Evolutionary conservation across 92 coral and sea anemone genomes (phyloP).

Genomic region (Zoanthus solanderi): DNA sequence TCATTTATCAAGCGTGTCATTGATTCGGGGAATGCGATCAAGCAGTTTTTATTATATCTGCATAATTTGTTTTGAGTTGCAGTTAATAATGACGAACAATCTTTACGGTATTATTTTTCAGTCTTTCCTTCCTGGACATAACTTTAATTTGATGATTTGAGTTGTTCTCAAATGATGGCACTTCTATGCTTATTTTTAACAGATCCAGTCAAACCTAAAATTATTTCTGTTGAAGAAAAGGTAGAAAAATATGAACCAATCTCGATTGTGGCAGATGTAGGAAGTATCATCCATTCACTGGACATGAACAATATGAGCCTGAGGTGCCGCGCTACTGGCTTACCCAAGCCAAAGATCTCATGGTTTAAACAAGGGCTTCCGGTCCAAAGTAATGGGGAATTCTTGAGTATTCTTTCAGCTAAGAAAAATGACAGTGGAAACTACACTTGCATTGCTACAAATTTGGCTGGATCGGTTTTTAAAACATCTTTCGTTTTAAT

Average conservation of each 20-base stretch:
- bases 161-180: not conserved
- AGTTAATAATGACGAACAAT: too few relatives aligned
- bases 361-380: conserved; percentile 80
- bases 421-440: conserved; percentile 59
- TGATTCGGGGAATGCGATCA: too few relatives aligned
- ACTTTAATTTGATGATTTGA: not conserved
- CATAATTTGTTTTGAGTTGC: too few relatives aligned
- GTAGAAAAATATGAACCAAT: conserved; percentile 57
- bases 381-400: conserved; percentile 45
- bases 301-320: conserved; percentile 71
- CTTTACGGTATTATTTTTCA: too few relatives aligned
- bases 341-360: conserved; percentile 76
- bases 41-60: too few relatives aligned
- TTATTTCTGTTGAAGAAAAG: conserved; percentile 37
- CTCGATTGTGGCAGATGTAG: conserved; percentile 66
- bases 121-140: too few relatives aligned
- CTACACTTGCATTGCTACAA: conserved; percentile 84
- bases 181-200: not conserved
- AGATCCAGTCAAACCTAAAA: conserved; percentile 62
- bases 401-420: conserved; percentile 56
- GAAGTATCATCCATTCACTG: conserved; percentile 71
- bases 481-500: conserved; percentile 65
- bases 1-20: too few relatives aligned
- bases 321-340: conserved; percentile 79
- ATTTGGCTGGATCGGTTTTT: conserved; percentile 66